A percentile compares a stretch with the other conserved stretches of the same genome.
Conservation (phyloP, 2,888 invertebrate species). For the Cephus spinipes region DNA sequence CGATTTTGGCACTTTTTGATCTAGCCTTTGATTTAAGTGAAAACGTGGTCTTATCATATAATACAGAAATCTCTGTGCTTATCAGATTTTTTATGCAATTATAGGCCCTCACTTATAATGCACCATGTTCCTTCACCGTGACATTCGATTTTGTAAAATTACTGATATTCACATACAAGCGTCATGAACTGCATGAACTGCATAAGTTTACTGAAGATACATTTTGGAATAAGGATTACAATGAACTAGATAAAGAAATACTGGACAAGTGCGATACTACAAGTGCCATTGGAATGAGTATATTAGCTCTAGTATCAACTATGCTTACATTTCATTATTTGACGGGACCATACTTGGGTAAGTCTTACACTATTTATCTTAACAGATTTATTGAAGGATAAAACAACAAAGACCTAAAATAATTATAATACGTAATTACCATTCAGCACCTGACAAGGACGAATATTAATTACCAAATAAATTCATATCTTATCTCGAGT, state of each 20-base stretch:
- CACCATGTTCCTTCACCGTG: not conserved
- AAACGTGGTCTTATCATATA: no score
- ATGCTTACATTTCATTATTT: not conserved
- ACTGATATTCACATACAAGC: not conserved
- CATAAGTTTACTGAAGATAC: conserved; percentile 8
- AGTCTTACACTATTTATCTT: not conserved
- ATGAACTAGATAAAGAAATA: conserved; percentile 11
- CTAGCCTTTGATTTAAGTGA: no score
- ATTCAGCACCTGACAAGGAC: no score
- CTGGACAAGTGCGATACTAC: conserved; percentile 4
- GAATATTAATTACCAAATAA: no score
- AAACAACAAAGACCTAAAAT: no score
- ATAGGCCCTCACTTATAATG: not conserved
- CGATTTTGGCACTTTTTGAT: not conserved
- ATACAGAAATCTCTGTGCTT: no score
- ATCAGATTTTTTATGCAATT: not conserved
- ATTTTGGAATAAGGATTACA: conserved; percentile 29
- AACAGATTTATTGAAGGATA: no score
- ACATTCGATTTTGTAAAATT: not conserved
- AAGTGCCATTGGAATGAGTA: not conserved
- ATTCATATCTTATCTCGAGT: no score
- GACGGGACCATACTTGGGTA: not conserved
- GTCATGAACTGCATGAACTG: not conserved
- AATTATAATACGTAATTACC: no score
- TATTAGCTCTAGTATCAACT: no score